These are phyloP conservation scores for Diadema setosum DNA, from an alignment of 35 echinoderm and acorn worm genomes.

Conservation along the genomic window DNA sequence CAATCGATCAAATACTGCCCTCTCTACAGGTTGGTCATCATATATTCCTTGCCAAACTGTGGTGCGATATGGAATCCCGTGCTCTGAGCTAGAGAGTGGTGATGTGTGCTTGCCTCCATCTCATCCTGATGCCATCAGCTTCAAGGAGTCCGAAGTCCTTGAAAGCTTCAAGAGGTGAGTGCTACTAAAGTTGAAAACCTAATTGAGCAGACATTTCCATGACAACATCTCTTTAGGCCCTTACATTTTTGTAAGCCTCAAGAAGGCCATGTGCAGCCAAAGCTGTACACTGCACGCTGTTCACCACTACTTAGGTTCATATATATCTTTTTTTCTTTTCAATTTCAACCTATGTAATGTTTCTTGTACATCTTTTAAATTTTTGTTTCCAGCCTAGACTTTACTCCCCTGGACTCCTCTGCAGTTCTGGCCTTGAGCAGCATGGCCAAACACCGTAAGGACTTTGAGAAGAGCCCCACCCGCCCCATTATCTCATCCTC, in stretches of 20 bases:
- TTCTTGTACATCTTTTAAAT: too few relatives aligned
- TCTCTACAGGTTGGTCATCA: constrained; percentile 37
- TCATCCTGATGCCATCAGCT: constrained; percentile 54
- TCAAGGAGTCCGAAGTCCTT: constrained; percentile 42
- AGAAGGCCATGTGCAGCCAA: too few relatives aligned
- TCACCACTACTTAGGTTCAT: too few relatives aligned
- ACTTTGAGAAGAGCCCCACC: constrained; percentile 13
- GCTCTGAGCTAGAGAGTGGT: constrained; percentile 35
- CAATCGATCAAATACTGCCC: too few relatives aligned
- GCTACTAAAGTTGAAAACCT: too few relatives aligned
- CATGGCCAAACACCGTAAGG: constrained; percentile 29
- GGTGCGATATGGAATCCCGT: constrained; percentile 45
- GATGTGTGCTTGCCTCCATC: constrained; percentile 47
- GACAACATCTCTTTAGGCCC: too few relatives aligned
- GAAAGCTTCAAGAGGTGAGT: constrained; percentile 56
- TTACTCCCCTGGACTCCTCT: constrained; percentile 36
- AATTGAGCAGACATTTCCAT: too few relatives aligned
- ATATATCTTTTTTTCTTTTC: too few relatives aligned
- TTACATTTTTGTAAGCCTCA: too few relatives aligned
- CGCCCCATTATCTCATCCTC: background rate
- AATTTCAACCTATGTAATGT: too few relatives aligned
- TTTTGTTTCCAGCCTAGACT: background rate
- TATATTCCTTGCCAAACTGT: constrained; percentile 47
- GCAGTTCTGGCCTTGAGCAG: constrained; percentile 43
- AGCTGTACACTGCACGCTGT: too few relatives aligned